phyloP scores from a whole-genome alignment of 23 tunicate genomes.

The Halocynthia roretzi region DNA sequence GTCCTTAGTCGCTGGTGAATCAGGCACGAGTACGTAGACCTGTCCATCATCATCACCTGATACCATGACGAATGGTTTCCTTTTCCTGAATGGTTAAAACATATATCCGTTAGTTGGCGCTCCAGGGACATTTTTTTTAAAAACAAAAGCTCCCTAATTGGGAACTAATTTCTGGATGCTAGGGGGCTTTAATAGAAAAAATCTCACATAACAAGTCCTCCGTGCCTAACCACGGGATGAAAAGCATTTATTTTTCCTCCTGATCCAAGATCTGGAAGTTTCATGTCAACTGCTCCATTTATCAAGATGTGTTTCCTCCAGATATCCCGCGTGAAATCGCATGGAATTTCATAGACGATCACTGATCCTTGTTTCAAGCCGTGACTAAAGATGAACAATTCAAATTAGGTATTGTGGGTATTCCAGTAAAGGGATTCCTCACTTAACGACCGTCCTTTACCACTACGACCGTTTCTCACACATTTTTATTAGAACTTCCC shows the following conservation, averaged over 20 bases:
- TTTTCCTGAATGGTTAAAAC: constrained; percentile 29
- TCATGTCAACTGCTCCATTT: constrained; percentile 48
- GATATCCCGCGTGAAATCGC: constrained; percentile 71
- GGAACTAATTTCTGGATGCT: no score
- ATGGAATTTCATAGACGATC: constrained; percentile 81
- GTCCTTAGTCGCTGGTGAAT: constrained; percentile 59
- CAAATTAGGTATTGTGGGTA: background rate
- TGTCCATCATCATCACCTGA: constrained; percentile 86
- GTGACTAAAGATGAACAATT: constrained; percentile 24
- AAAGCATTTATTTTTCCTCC: constrained; percentile 80
- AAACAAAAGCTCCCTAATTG: no score
- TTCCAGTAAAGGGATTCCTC: background rate
- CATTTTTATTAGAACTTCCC: background rate
- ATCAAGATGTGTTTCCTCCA: constrained; percentile 75
- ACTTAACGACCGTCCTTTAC: background rate
- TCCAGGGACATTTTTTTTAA: no score
- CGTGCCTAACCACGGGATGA: constrained; percentile 60
- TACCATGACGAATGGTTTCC: constrained; percentile 80
- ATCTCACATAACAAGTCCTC: constrained; percentile 10
- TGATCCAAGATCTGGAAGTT: constrained; percentile 52
- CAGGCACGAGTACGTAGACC: constrained; percentile 73
- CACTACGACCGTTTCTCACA: background rate
- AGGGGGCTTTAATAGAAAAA: no score
- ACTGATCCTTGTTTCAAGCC: constrained; percentile 65
- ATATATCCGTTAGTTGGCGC: no score